Evolutionary conservation across 2,797 vertebrate species (phyloP).

Genomic region (Rousettus madagascariensis): DNA sequence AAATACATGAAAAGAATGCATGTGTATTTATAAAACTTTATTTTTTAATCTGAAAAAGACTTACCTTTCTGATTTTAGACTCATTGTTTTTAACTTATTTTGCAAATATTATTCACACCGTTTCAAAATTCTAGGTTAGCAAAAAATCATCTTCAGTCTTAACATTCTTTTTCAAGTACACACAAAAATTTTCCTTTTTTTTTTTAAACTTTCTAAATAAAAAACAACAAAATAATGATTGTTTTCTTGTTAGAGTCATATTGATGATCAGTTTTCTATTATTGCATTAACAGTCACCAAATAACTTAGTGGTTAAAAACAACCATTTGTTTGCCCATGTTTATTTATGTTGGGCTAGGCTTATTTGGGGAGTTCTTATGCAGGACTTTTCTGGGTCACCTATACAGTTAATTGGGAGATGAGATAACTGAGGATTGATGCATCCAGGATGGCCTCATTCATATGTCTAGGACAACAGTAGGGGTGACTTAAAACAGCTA

Average conservation of each 20-base stretch:
- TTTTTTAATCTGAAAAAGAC: neutral
- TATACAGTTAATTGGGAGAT: neutral
- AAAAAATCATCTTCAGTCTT: neutral
- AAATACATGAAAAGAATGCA: neutral
- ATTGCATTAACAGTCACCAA: neutral
- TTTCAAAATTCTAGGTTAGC: neutral
- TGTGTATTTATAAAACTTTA: neutral
- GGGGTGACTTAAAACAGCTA: neutral
- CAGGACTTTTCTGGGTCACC: neutral
- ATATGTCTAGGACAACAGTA: neutral
- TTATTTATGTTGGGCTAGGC: neutral
- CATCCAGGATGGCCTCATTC: neutral
- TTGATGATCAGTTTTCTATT: constrained; percentile 5
- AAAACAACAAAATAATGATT: neutral
- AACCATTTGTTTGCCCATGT: neutral
- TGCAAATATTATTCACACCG: neutral
- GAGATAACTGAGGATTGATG: neutral
- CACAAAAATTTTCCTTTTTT: neutral
- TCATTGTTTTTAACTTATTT: neutral
- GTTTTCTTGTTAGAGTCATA: neutral
- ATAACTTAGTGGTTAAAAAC: neutral
- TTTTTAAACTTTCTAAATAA: neutral
- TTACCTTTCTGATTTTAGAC: neutral
- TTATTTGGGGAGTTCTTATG: neutral
- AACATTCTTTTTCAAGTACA: neutral